Evolutionary conservation across 2,113 vertebrate genomes (phyloP).

Genomic region (Oryctolagus cuniculus): DNA sequence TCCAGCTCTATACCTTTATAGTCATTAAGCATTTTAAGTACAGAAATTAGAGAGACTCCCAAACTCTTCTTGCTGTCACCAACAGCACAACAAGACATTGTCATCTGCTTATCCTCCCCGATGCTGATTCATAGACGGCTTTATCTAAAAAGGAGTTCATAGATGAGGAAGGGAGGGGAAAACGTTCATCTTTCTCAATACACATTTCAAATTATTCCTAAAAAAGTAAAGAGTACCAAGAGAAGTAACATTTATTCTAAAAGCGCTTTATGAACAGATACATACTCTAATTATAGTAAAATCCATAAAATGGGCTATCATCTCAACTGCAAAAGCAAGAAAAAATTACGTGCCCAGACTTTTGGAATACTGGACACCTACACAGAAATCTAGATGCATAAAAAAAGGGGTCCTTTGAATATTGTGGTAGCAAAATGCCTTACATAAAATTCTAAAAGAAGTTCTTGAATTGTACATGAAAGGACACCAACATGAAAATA

Average conservation of each 20-base stretch:
- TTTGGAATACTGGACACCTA: background rate
- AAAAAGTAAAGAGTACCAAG: conserved; percentile 1
- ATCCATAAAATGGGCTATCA: conserved; percentile 37
- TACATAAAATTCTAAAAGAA: background rate
- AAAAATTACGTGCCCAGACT: background rate
- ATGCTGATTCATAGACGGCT: background rate
- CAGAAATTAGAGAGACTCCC: too few relatives aligned
- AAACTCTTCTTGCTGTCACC: background rate
- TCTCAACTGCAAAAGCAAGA: background rate
- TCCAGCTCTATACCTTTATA: background rate
- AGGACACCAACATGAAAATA: background rate
- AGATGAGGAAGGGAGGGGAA: background rate
- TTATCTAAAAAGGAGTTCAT: background rate
- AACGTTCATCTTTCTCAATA: background rate
- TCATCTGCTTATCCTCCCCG: background rate
- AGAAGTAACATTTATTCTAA: conserved; percentile 5
- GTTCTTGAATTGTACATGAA: background rate
- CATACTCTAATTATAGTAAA: background rate
- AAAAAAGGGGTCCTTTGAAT: background rate
- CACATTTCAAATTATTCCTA: background rate
- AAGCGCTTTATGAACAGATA: background rate
- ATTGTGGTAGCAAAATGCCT: background rate
- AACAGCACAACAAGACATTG: background rate
- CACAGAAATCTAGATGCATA: background rate
- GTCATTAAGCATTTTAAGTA: too few relatives aligned